These are phyloP conservation scores for Panagrolaimus sp. DNA, from an alignment of 1,140 invertebrate genomes.

Conservation along the genomic window DNA sequence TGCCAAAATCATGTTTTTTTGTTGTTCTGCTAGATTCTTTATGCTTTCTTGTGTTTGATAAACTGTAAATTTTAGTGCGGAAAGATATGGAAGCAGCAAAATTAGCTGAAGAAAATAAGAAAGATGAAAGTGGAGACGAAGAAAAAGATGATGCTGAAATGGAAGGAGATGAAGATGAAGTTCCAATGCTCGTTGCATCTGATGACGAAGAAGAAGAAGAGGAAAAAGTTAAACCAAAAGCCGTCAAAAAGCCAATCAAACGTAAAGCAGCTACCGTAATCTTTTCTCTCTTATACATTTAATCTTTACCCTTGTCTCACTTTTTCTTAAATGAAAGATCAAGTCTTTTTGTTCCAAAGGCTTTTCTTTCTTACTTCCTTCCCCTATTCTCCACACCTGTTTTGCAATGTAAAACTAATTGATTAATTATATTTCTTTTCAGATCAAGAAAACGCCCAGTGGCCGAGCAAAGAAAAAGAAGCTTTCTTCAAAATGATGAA, in stretches of 20 bases:
- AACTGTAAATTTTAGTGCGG: not conserved
- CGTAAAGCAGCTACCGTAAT: constrained; percentile 3
- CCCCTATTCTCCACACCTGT: not conserved
- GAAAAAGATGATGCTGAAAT: not conserved
- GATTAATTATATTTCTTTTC: constrained; percentile 3
- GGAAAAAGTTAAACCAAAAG: too few species aligned
- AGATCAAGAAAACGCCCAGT: constrained; percentile 3
- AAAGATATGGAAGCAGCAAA: constrained; percentile 6
- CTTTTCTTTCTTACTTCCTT: too few species aligned
- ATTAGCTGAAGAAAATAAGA: not conserved
- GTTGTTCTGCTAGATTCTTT: too few species aligned
- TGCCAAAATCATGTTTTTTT: too few species aligned
- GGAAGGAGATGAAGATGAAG: constrained; percentile 5
- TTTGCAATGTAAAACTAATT: not conserved
- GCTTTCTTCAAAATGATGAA: not conserved
- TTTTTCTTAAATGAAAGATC: too few species aligned
- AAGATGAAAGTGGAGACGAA: not conserved
- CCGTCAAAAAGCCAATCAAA: not conserved
- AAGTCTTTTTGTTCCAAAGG: too few species aligned
- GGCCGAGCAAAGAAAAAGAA: constrained; percentile 13
- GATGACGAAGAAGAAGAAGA: not conserved
- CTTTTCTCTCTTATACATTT: not conserved
- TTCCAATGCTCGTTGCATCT: not conserved
- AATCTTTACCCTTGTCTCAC: too few species aligned
- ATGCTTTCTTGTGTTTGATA: too few species aligned